phyloP scores from a whole-genome alignment of 2,113 vertebrate genomes.

The Noctilio leporinus region DNA sequence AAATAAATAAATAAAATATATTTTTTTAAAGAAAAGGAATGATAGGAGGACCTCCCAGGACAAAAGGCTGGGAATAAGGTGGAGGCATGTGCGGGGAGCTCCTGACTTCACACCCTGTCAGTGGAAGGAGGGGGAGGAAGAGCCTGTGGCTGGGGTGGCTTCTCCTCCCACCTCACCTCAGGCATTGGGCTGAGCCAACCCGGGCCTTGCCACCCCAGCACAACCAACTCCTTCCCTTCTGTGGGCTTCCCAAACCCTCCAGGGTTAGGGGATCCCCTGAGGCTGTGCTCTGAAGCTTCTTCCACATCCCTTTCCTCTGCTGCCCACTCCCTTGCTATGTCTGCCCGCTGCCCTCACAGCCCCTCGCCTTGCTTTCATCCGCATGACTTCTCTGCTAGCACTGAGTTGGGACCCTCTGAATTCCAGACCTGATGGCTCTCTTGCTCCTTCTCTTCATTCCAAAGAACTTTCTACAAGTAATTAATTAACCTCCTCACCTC shows the following conservation, averaged over 20 bases:
- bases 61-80: too few relatives aligned
- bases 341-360: neutral
- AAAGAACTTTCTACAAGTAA: conserved; percentile 43
- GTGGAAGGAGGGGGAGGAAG: neutral
- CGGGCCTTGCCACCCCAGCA: neutral
- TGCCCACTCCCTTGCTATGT: neutral
- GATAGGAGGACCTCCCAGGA: neutral
- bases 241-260: neutral
- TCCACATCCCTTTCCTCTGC: neutral
- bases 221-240: neutral
- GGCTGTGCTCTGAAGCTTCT: neutral
- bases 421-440: neutral
- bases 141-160: neutral
- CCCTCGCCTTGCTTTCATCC: accelerated
- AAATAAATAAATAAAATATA: too few relatives aligned
- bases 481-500: conserved; percentile 55
- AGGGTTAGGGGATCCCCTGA: neutral
- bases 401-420: neutral
- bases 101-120: neutral
- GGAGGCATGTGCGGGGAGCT: neutral
- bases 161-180: neutral
- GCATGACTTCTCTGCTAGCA: neutral
- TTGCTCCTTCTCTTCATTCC: conserved; percentile 10
- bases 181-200: neutral
- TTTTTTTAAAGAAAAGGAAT: too few relatives aligned